Evolutionary conservation across 2,888 invertebrate species (phyloP).

Genomic region (Agelastica alni): DNA sequence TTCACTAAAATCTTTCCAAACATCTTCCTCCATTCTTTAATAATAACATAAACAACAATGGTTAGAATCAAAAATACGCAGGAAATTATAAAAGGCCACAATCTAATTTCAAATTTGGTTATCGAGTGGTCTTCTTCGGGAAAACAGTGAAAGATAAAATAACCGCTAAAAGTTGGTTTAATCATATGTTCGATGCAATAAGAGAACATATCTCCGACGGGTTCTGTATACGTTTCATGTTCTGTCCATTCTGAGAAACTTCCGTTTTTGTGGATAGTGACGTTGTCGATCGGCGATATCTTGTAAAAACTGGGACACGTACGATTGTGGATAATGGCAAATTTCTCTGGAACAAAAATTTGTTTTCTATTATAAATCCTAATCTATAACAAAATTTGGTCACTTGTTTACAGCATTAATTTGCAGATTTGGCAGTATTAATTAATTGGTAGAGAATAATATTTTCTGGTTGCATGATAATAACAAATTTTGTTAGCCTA

Average conservation of each 20-base stretch:
- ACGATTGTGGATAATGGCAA: conserved; percentile 36
- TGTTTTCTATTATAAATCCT: too few species aligned
- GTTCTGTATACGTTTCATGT: conserved; percentile 11
- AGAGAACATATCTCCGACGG: conserved; percentile 21
- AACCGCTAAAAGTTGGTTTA: conserved; percentile 25
- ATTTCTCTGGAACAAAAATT: conserved; percentile 38
- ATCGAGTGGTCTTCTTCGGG: not conserved
- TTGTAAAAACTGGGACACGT: conserved; percentile 30
- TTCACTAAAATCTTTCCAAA: conserved; percentile 46
- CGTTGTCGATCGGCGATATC: conserved; percentile 6
- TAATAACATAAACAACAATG: conserved; percentile 37
- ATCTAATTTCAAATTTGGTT: conserved; percentile 36
- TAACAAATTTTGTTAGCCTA: too few species aligned
- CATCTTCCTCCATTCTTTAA: conserved; percentile 41
- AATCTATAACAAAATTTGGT: too few species aligned
- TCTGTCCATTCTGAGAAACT: conserved; percentile 28
- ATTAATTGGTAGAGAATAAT: too few species aligned
- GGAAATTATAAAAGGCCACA: conserved; percentile 41
- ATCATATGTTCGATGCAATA: conserved; percentile 40
- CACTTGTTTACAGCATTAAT: too few species aligned
- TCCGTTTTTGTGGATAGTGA: conserved; percentile 33
- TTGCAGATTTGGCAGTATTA: too few species aligned
- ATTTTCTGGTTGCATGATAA: too few species aligned
- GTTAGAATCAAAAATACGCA: conserved; percentile 39
- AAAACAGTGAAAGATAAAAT: conserved; percentile 32